Percentiles rank a stretch among this genome's conserved stretches.
phyloP scores from a whole-genome alignment of 2,888 invertebrate genomes.

The Nudaria mundana region DNA sequence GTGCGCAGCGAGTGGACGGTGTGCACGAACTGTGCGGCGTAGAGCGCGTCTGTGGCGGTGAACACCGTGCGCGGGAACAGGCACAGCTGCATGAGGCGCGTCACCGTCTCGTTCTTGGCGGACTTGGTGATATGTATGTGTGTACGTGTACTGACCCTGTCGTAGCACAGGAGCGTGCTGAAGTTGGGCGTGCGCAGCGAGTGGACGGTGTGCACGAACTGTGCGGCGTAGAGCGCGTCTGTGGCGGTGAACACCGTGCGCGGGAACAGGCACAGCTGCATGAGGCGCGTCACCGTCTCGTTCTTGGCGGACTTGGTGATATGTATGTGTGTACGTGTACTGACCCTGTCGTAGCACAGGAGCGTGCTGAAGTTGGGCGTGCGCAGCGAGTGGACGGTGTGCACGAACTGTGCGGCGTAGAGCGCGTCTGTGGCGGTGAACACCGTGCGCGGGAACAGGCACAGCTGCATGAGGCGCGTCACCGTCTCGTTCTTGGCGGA shows the following conservation, averaged over 20 bases:
- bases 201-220: conserved; percentile 98
- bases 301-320: conserved; percentile 93
- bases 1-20: conserved; percentile 97
- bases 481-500: conserved; percentile 98
- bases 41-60: conserved; percentile 97
- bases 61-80: conserved; percentile 98
- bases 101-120: conserved; percentile 97
- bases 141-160: conserved; percentile 86
- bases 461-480: conserved; percentile 96
- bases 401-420: conserved; percentile 98
- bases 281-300: conserved; percentile 97
- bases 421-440: conserved; percentile 98
- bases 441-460: conserved; percentile 97
- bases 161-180: conserved; percentile 97
- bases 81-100: conserved; percentile 97
- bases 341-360: conserved; percentile 80
- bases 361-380: conserved; percentile 98
- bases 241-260: conserved; percentile 97
- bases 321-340: no score
- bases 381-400: conserved; percentile 95
- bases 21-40: conserved; percentile 98
- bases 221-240: conserved; percentile 98
- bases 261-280: conserved; percentile 98
- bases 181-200: conserved; percentile 97
- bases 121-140: no score